Evolutionary conservation across 2,797 vertebrate genomes (phyloP), one percentile per base, ranked within the genome.

Genomic region (Crenichthys baileyi): DNA sequence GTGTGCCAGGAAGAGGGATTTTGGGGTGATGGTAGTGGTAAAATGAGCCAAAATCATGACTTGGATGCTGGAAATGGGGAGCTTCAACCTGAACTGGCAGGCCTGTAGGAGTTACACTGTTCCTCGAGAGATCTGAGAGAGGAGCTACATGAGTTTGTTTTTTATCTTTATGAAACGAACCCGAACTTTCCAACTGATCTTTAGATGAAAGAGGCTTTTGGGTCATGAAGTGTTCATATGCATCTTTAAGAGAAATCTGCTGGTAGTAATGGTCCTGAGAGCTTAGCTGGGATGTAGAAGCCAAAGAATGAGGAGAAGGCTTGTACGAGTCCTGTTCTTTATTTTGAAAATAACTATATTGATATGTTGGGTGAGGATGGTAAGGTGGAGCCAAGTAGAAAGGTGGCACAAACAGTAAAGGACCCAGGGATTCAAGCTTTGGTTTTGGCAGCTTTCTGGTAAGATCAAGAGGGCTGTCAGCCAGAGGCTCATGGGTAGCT

Each of bases 1-100:
- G 48, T n/a, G 58, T 41, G 2, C 41, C 75, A 61, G 76, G 77
- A 41, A 81, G 83, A 72, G 92, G 93, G 12, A 91, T 91, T 84
- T 95, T 93, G 36, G 93, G 93, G 67, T 88, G 92, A 82, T 94
- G 90, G 86, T 94, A 91, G 82, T 93, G 93, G 86, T 93, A 94
- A 79, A 91, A 93, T 0, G 88, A 89, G 79, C 76, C 85, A 70
- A 88, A 92, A 56, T 82, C 15, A 0, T 84, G 70, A 53, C 74
- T 70, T 0, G 60, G 82, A 50, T 85, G 80, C 51, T 76, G 87
- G 29, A 76, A 67, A 58, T 77, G 55, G 44, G 73, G 77, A 0
- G 58, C 63, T 60, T 80, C 77, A 1, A 15, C 22, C 29, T 74
- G 84, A 67, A 6, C 55, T 7, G 48, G 75, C 20, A 60, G 78